Evolutionary conservation across 1,140 invertebrate species (phyloP), one percentile per base, ranked within the genome.

Genomic region (Oedothorax gibbosus): DNA sequence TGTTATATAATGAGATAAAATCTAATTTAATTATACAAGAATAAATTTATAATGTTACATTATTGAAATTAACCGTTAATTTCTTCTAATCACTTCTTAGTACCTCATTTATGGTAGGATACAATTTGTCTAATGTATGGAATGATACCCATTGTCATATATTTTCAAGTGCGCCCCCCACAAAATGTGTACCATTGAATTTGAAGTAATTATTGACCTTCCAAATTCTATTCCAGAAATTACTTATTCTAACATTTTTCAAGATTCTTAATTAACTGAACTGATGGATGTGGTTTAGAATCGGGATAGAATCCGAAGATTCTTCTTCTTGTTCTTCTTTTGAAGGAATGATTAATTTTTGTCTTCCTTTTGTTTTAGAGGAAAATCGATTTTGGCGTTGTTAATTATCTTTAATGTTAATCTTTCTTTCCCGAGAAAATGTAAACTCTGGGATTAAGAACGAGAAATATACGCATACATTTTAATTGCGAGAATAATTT

Each of bases 401-500:
- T 68, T 79, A 79, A 79, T 79, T 79, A 79, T 79, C 77, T 79
- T 50, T 54, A 65, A 64, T 79, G 60, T 68, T 66, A 68, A 65
- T 79, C 62, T 79, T 79, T 66, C 64, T 75, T 75, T 75, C 9
- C 53, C 12, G 49, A 14, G 65, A 68, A 57, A 79, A 68, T 79
- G 77, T 21, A 65, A 77, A 77, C 75, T 77, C 60, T 21, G 51
- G 50, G 53, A 18, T 35, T 65, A 62, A 62, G 75, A 77, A 64
- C 65, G 65, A 65, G 49, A 50, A 77, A 79, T 12, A 68, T 66
- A 62, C 56, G 77, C 60, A 54, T 79, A 35, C 15, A 65, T 69
- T 79, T 79, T 79, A 79, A 79, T 79, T 79, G 77, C 65, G 51
- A 15, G 77, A 66, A 79, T 79, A 68, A 54, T 68, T 79, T 68